Conservation (phyloP, 2,888 invertebrate species). For the Athalia circularis region DNA sequence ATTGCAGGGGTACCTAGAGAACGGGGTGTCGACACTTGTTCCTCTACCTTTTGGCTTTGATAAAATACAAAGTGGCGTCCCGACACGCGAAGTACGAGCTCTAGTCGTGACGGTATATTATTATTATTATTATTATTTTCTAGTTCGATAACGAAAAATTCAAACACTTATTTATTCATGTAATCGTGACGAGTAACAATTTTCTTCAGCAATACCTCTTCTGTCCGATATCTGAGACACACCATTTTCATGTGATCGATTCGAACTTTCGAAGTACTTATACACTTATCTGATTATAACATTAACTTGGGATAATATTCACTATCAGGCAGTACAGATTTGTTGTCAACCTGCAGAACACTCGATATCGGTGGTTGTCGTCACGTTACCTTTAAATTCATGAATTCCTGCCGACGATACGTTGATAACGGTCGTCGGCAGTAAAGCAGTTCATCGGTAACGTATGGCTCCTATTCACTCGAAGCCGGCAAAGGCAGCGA, state of each 20-base stretch:
- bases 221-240: too few species aligned
- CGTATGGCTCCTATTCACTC: background rate
- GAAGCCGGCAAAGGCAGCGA: constrained; percentile 5
- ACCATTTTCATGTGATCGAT: too few species aligned
- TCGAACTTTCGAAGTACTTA: too few species aligned
- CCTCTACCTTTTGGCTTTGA: constrained; percentile 7
- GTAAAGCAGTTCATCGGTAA: constrained; percentile 17
- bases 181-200: too few species aligned
- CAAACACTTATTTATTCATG: background rate
- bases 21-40: constrained; percentile 15
- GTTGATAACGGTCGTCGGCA: background rate
- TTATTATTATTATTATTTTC: background rate
- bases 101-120: too few species aligned
- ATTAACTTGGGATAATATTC: too few species aligned
- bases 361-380: constrained; percentile 7
- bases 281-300: too few species aligned
- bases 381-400: background rate
- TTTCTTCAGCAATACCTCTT: too few species aligned
- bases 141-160: background rate
- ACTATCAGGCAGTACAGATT: too few species aligned
- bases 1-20: constrained; percentile 32
- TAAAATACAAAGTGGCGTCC: constrained; percentile 34
- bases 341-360: background rate
- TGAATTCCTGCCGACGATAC: background rate
- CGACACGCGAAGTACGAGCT: constrained; percentile 30